Evolutionary conservation across 2,888 invertebrate species (phyloP).

Genomic region (Lypha dubia): DNA sequence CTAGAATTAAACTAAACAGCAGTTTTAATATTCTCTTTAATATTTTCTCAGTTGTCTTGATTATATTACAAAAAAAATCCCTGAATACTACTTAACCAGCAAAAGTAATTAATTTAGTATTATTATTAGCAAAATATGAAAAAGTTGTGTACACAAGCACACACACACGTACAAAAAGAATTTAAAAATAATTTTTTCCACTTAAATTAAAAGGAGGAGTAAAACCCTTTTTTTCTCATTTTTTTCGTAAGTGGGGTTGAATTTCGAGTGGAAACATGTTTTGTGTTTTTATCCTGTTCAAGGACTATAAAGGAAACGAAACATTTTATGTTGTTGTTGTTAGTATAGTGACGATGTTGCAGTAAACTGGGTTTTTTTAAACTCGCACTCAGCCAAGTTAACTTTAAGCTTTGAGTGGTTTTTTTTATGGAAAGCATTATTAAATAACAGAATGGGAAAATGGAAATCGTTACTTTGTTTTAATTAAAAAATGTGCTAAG

Average conservation of each 20-base stretch:
- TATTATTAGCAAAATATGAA: neutral
- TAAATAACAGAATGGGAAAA: neutral
- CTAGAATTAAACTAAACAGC: too few relatives aligned
- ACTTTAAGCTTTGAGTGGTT: neutral
- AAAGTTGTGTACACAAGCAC: neutral
- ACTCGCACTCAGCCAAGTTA: conserved; percentile 1
- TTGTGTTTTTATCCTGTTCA: neutral
- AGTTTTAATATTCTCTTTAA: neutral
- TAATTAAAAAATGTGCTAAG: neutral
- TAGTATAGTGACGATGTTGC: conserved; percentile 28
- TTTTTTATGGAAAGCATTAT: neutral
- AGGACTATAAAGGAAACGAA: conserved; percentile 6
- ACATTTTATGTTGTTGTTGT: conserved; percentile 14
- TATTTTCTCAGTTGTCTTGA: too few relatives aligned
- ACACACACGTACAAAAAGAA: neutral
- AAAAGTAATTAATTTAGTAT: neutral
- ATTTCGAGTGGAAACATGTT: neutral
- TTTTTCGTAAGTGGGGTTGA: neutral
- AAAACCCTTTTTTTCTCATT: neutral
- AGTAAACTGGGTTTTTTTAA: conserved; percentile 63
- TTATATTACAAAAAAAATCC: neutral
- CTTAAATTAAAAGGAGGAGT: neutral
- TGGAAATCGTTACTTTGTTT: neutral
- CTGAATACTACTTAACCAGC: neutral
- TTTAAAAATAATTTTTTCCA: conserved; percentile 8